Evolutionary conservation across 2,888 invertebrate species (phyloP).

Genomic region (Hyppa rectilinea): DNA sequence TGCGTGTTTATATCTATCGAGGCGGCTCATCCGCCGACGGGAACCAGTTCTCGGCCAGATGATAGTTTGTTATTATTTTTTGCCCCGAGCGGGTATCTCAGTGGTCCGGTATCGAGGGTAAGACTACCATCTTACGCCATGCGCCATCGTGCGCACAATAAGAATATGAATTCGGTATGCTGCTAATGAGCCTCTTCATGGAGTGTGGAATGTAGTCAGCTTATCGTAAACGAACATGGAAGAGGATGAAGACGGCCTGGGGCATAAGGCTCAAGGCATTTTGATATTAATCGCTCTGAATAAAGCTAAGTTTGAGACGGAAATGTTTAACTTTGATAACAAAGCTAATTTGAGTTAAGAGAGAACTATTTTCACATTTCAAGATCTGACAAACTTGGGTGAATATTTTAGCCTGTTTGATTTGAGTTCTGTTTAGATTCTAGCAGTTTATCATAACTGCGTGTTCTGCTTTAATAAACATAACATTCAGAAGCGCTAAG

Average conservation of each 20-base stretch:
- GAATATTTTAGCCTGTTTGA: conserved; percentile 31
- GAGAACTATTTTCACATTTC: conserved; percentile 41
- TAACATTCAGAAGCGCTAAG: conserved; percentile 10
- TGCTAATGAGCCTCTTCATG: conserved; percentile 37
- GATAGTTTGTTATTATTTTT: conserved; percentile 88
- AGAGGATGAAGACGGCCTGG: not conserved
- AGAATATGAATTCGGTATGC: conserved; percentile 48
- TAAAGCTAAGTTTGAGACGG: conserved; percentile 7
- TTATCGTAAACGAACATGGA: conserved; percentile 24
- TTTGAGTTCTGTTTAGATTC: conserved; percentile 14
- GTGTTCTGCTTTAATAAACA: conserved; percentile 12
- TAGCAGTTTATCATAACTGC: not conserved
- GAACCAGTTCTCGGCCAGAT: conserved; percentile 86
- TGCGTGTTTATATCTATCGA: conserved; percentile 79
- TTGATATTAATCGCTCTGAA: conserved; percentile 26
- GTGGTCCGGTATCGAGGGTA: conserved; percentile 67
- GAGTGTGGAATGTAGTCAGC: conserved; percentile 33
- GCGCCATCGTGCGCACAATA: conserved; percentile 60
- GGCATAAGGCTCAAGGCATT: conserved; percentile 23
- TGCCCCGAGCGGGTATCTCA: conserved; percentile 73
- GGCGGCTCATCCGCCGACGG: conserved; percentile 77
- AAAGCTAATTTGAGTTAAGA: conserved; percentile 32
- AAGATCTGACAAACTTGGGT: conserved; percentile 10
- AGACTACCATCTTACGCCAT: conserved; percentile 71
- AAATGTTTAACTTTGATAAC: conserved; percentile 39